Evolutionary conservation across 1,140 invertebrate species (phyloP).

Genomic region (Drosophila seguyi): DNA sequence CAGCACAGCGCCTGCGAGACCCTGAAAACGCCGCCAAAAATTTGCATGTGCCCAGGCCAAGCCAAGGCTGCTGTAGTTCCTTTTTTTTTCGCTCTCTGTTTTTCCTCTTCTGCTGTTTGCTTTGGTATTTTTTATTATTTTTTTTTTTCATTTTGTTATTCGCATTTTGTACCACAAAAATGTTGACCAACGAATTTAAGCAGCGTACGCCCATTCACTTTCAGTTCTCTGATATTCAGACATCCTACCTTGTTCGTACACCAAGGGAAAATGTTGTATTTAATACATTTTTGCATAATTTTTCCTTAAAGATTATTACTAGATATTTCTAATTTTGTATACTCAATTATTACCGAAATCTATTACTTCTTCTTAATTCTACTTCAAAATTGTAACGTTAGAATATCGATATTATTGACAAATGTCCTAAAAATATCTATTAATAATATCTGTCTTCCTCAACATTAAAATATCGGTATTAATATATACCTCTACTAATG

Average conservation of each 20-base stretch:
- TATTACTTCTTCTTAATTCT: too few relatives aligned
- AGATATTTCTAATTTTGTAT: too few relatives aligned
- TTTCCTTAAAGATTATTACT: too few relatives aligned
- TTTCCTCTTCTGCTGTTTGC: slow-evolving; percentile 1
- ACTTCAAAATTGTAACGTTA: too few relatives aligned
- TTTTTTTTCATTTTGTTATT: slow-evolving; percentile 35
- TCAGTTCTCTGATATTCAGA: slow-evolving; percentile 58
- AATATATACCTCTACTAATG: too few relatives aligned
- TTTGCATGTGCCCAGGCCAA: slow-evolving; percentile 62
- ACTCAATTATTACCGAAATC: too few relatives aligned
- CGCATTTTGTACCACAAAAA: slow-evolving; percentile 57
- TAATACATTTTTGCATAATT: too few relatives aligned
- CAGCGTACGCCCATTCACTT: slow-evolving; percentile 59
- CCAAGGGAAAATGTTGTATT: not conserved
- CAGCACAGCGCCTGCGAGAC: slow-evolving; percentile 37
- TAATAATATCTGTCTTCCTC: too few relatives aligned
- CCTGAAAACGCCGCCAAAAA: slow-evolving; percentile 73
- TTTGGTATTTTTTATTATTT: slow-evolving; percentile 20
- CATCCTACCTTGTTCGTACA: not conserved
- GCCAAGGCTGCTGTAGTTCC: slow-evolving; percentile 53
- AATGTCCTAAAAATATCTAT: too few relatives aligned
- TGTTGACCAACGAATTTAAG: slow-evolving; percentile 70
- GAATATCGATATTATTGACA: too few relatives aligned
- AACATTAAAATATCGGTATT: too few relatives aligned
- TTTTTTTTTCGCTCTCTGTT: slow-evolving; percentile 20